These are phyloP conservation scores for Rhagophthalmus giganteus DNA, from an alignment of 2,888 invertebrate genomes.

Conservation along the genomic window DNA sequence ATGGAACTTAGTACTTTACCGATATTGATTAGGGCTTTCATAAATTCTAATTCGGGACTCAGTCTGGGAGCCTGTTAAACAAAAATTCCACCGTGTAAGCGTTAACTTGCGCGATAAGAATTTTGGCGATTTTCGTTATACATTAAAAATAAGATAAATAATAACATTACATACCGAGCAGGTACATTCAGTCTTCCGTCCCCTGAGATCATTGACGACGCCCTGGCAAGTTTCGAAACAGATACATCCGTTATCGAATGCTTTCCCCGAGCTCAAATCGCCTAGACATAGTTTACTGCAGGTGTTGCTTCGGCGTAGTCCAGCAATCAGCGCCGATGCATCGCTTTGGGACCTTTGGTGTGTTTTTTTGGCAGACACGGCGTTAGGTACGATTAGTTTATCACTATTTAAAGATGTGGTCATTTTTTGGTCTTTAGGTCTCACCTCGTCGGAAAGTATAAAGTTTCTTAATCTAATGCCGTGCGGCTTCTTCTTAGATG, in stretches of 20 bases:
- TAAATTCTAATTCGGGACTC: slow-evolving; percentile 82
- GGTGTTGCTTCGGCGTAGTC: slow-evolving; percentile 36
- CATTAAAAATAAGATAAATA: slow-evolving; percentile 1
- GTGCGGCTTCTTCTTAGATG: slow-evolving; percentile 72
- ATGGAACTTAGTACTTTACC: slow-evolving; percentile 81
- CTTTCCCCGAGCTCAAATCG: slow-evolving; percentile 90
- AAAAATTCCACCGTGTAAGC: no score
- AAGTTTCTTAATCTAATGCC: slow-evolving; percentile 74
- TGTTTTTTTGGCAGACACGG: slow-evolving; percentile 67
- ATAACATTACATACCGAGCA: slow-evolving; percentile 64
- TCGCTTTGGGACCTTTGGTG: slow-evolving; percentile 83
- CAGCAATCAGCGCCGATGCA: slow-evolving; percentile 71
- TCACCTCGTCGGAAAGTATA: slow-evolving; percentile 70
- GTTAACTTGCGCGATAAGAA: neutral
- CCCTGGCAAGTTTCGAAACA: slow-evolving; percentile 86
- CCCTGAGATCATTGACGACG: slow-evolving; percentile 75
- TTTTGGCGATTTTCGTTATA: neutral
- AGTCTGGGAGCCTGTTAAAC: slow-evolving; percentile 73
- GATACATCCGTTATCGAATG: slow-evolving; percentile 95
- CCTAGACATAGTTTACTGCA: slow-evolving; percentile 75
- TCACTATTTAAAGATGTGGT: slow-evolving; percentile 35
- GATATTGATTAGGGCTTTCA: slow-evolving; percentile 83
- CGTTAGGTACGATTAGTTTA: slow-evolving; percentile 49
- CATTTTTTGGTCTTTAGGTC: slow-evolving; percentile 41
- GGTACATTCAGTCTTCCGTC: slow-evolving; percentile 74